Percentiles rank a stretch among this genome's conserved stretches.
Evolutionary conservation across 2,888 invertebrate genomes (phyloP).

Genomic region (Xestia ashworthii): DNA sequence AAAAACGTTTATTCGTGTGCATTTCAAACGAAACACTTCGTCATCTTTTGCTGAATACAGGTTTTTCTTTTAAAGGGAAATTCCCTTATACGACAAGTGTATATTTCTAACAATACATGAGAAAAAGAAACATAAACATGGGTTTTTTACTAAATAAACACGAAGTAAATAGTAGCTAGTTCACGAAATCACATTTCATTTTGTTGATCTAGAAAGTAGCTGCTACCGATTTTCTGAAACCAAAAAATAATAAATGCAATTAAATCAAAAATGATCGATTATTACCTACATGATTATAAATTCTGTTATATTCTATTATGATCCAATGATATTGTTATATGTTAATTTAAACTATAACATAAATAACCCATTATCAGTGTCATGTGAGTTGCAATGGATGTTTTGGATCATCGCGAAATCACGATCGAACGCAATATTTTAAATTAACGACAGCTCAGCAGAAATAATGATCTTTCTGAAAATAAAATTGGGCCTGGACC

Average conservation of each 20-base stretch:
- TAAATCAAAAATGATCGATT: background rate
- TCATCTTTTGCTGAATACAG: background rate
- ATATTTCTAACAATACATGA: background rate
- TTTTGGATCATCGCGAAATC: too few species aligned
- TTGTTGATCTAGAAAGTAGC: background rate
- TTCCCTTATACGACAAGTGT: background rate
- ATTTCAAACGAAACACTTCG: background rate
- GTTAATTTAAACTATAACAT: conserved; percentile 18
- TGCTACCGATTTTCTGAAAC: conserved; percentile 28
- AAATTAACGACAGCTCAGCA: too few species aligned
- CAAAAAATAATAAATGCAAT: conserved; percentile 8
- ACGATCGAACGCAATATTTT: too few species aligned
- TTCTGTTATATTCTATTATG: background rate
- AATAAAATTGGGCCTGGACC: background rate
- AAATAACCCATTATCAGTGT: too few species aligned
- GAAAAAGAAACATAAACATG: background rate
- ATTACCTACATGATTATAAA: background rate
- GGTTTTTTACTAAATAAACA: background rate
- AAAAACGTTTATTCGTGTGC: background rate
- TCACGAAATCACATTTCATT: background rate
- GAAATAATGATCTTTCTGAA: background rate
- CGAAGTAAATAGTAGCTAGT: background rate
- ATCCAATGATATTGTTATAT: background rate
- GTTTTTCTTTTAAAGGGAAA: background rate
- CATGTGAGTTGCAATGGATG: background rate